Evolutionary conservation across 2,113 vertebrate species (phyloP).

Genomic region (Psilopsiagon aymara): DNA sequence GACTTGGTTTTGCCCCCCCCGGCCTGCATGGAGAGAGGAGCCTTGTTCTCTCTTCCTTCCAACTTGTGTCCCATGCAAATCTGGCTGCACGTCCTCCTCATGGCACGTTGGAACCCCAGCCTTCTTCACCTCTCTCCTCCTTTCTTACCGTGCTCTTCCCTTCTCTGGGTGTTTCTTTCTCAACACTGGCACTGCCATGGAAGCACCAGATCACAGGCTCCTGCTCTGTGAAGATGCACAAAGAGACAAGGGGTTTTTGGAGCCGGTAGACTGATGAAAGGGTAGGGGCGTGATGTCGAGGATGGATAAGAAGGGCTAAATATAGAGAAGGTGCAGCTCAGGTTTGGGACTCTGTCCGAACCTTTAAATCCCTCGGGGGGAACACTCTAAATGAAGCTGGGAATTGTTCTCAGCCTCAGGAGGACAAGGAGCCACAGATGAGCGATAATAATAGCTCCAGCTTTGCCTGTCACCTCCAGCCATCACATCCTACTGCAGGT

Average conservation of each 20-base stretch:
- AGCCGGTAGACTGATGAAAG: background rate
- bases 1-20: background rate
- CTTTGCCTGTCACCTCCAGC: background rate
- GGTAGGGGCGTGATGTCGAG: background rate
- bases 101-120: fast-evolving
- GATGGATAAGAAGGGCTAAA: constrained; percentile 66
- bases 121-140: background rate
- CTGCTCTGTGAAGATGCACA: background rate
- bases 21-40: background rate
- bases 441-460: constrained; percentile 33
- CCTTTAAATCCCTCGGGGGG: constrained; percentile 48
- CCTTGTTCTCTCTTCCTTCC: background rate
- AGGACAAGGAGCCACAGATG: background rate
- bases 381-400: constrained; percentile 38
- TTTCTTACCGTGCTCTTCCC: background rate
- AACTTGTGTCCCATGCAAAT: background rate
- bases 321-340: constrained; percentile 60
- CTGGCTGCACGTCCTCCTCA: fast-evolving
- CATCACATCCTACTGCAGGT: background rate
- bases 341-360: constrained; percentile 16
- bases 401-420: constrained; percentile 54
- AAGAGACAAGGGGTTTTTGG: background rate
- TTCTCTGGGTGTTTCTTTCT: background rate
- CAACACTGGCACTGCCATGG: background rate
- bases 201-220: background rate